Evolutionary conservation across 1,140 invertebrate species (phyloP).

Genomic region (Drosophila mojavensis): DNA sequence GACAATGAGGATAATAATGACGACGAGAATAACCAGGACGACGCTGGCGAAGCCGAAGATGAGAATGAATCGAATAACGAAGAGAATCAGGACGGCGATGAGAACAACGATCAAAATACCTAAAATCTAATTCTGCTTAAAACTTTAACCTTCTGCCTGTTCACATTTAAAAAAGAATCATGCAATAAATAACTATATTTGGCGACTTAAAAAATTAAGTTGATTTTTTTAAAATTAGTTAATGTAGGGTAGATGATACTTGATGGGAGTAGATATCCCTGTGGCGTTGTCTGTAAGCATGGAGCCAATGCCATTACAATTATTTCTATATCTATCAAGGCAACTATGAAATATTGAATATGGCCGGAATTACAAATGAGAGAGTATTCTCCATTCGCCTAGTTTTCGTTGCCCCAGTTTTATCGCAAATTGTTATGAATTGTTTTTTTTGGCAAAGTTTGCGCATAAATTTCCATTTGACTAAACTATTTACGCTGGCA

Average conservation of each 20-base stretch:
- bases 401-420: not conserved
- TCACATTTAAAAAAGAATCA: too few relatives aligned
- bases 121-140: not conserved
- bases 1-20: not conserved
- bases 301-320: too few relatives aligned
- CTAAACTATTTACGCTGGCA: not conserved
- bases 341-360: not conserved
- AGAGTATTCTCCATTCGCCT: not conserved
- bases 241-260: too few relatives aligned
- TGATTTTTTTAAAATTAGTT: too few relatives aligned
- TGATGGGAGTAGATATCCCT: too few relatives aligned
- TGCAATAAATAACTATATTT: not conserved
- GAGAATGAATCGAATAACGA: not conserved
- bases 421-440: constrained; percentile 36
- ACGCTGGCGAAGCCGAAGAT: not conserved
- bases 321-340: too few relatives aligned
- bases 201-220: not conserved
- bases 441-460: constrained; percentile 27
- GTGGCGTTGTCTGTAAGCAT: too few relatives aligned
- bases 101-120: not conserved
- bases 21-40: not conserved
- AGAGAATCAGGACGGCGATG: not conserved
- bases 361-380: too few relatives aligned
- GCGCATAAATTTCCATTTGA: constrained; percentile 44
- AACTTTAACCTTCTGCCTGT: too few relatives aligned